Conservation (phyloP, 2,888 invertebrate genomes). For the Steinernema scapterisci region DNA sequence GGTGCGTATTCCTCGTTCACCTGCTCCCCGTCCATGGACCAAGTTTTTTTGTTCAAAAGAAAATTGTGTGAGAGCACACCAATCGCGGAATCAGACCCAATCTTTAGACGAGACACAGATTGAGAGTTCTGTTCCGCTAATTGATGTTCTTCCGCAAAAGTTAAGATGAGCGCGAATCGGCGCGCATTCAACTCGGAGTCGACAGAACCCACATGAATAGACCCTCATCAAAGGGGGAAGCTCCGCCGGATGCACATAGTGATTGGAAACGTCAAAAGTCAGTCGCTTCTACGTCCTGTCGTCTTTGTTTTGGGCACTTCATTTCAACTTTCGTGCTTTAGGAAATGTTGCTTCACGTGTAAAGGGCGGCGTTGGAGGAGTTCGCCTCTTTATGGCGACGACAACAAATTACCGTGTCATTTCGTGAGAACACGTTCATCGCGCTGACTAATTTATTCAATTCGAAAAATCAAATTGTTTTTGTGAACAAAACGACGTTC, state of each 20-base stretch:
- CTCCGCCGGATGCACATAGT: not conserved
- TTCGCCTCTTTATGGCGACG: not conserved
- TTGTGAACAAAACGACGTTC: not conserved
- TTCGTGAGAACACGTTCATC: not conserved
- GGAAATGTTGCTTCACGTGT: not conserved
- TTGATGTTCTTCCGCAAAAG: too few relatives aligned
- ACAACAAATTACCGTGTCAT: slow-evolving; percentile 6
- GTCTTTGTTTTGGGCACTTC: not conserved
- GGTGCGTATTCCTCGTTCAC: too few relatives aligned
- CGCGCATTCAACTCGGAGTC: too few relatives aligned
- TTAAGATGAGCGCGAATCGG: too few relatives aligned
- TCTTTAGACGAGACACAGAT: too few relatives aligned
- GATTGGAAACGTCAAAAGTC: slow-evolving; percentile 14
- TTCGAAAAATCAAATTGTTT: not conserved
- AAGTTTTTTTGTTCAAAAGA: too few relatives aligned
- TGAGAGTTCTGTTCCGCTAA: too few relatives aligned
- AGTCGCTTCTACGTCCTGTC: not conserved
- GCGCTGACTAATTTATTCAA: slow-evolving; percentile 1
- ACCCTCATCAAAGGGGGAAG: slow-evolving; percentile 5
- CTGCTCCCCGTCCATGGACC: too few relatives aligned
- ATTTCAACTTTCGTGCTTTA: not conserved
- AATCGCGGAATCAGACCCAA: too few relatives aligned
- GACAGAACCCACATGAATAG: not conserved
- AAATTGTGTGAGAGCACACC: too few relatives aligned
- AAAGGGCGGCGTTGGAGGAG: not conserved